Conservation (phyloP, 1,140 invertebrate genomes). For the Sarcophaga peregrina region DNA sequence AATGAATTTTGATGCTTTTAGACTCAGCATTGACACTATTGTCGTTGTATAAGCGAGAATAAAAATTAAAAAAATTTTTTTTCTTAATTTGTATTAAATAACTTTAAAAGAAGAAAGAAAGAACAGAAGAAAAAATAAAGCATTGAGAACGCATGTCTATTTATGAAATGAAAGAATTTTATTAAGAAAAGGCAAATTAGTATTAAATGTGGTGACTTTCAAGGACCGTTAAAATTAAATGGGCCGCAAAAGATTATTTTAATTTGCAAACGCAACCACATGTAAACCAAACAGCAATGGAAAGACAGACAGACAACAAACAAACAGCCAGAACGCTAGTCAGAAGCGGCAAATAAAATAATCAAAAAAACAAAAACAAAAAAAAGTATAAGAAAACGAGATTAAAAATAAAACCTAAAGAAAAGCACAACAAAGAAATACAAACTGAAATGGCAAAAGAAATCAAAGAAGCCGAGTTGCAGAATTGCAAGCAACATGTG, state of each 20-base stretch:
- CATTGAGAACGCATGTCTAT: background rate
- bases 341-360: background rate
- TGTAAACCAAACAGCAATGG: slow-evolving; percentile 45
- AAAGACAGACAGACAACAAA: too few species aligned
- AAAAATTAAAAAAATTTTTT: too few species aligned
- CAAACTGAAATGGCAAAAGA: slow-evolving; percentile 32
- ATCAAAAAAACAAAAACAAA: background rate
- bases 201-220: slow-evolving; percentile 60
- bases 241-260: slow-evolving; percentile 65
- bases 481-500: slow-evolving; percentile 43
- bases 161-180: slow-evolving; percentile 28
- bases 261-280: slow-evolving; percentile 66
- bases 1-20: too few species aligned
- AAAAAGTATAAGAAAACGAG: background rate
- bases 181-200: slow-evolving; percentile 40
- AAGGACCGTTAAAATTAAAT: slow-evolving; percentile 64
- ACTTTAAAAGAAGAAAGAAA: too few species aligned
- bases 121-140: too few species aligned
- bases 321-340: background rate
- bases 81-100: too few species aligned
- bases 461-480: slow-evolving; percentile 59
- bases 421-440: background rate
- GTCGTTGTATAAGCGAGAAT: too few species aligned
- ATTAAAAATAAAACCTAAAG: background rate
- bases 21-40: too few species aligned